Conservation (phyloP, 2,888 invertebrate genomes). For the Eilema caniola region DNA sequence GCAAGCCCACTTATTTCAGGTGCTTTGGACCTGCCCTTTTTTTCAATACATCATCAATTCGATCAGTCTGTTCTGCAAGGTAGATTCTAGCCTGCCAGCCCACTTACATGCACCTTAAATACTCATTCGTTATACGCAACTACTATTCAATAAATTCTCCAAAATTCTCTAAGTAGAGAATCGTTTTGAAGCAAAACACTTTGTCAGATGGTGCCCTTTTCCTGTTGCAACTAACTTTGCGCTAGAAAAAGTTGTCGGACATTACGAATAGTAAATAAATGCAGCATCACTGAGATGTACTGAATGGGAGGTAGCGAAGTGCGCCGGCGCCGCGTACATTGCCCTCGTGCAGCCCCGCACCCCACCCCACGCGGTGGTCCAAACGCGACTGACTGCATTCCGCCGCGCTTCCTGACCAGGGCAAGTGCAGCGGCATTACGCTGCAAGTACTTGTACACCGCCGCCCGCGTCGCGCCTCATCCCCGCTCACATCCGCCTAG, state of each 20-base stretch:
- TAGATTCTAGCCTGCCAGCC: too few relatives aligned
- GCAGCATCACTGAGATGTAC: slow-evolving; percentile 71
- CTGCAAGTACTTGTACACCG: slow-evolving; percentile 71
- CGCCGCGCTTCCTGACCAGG: slow-evolving; percentile 85
- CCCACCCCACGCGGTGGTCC: slow-evolving; percentile 62
- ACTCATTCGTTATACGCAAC: too few relatives aligned
- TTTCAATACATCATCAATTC: slow-evolving; percentile 1
- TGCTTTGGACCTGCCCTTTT: too few relatives aligned
- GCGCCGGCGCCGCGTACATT: slow-evolving; percentile 82
- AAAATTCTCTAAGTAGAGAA: slow-evolving; percentile 27
- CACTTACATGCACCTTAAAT: too few relatives aligned
- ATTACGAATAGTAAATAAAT: slow-evolving; percentile 71
- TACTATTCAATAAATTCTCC: slow-evolving; percentile 36
- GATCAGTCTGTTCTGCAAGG: background rate
- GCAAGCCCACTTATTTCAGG: too few relatives aligned
- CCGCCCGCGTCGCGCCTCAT: slow-evolving; percentile 12
- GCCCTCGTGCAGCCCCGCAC: slow-evolving; percentile 70
- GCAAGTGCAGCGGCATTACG: slow-evolving; percentile 85
- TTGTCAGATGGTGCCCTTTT: slow-evolving; percentile 40
- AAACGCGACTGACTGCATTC: slow-evolving; percentile 87
- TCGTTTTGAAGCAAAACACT: slow-evolving; percentile 38
- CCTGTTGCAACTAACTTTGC: slow-evolving; percentile 30
- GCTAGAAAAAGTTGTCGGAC: slow-evolving; percentile 33
- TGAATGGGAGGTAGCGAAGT: slow-evolving; percentile 78
- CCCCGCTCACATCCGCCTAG: slow-evolving; percentile 57